A percentile compares a stretch with the other conserved stretches of the same genome.
Evolutionary conservation across 1,140 invertebrate genomes (phyloP).

Genomic region (Ridgeia piscesae): DNA sequence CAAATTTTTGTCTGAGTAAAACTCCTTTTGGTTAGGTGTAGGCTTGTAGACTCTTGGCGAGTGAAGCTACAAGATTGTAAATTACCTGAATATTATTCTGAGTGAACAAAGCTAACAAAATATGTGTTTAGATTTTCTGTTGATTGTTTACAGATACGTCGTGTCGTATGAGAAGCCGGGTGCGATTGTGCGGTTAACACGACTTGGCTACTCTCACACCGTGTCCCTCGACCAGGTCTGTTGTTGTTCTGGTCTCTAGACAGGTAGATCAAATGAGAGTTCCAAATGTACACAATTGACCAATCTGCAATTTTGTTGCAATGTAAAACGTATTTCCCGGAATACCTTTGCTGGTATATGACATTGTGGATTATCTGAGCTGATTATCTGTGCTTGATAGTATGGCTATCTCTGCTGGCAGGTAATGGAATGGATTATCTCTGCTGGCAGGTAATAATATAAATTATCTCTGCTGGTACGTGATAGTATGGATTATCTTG

Average conservation of each 20-base stretch:
- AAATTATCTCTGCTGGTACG: not conserved
- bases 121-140: not conserved
- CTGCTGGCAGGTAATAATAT: not conserved
- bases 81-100: constrained; percentile 10
- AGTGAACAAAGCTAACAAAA: not conserved
- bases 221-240: constrained; percentile 56
- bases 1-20: too few relatives aligned
- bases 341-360: not conserved
- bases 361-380: too few relatives aligned
- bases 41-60: not conserved
- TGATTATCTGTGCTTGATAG: too few relatives aligned
- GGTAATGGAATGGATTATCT: not conserved
- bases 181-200: constrained; percentile 50
- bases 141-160: constrained; percentile 54
- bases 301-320: not conserved
- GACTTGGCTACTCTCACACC: constrained; percentile 54
- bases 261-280: not conserved
- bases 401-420: not conserved
- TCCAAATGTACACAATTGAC: not conserved
- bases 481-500: constrained; percentile 15
- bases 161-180: constrained; percentile 49
- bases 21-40: too few relatives aligned
- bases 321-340: not conserved
- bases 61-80: not conserved
- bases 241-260: constrained; percentile 9